These are phyloP conservation scores for Brachionus paranguensis DNA, from an alignment of 1,140 invertebrate species.

Conservation along the genomic window DNA sequence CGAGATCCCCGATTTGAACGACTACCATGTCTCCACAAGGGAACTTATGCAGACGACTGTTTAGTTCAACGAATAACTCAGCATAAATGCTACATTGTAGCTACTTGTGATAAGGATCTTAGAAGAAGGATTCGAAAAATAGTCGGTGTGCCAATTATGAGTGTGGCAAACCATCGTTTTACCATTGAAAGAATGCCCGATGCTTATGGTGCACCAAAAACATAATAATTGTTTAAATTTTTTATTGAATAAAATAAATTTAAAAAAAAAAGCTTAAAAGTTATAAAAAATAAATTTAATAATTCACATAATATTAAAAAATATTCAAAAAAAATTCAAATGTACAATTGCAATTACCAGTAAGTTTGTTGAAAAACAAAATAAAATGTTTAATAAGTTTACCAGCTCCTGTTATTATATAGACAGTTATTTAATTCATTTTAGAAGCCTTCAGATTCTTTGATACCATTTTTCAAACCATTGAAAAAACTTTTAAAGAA, in stretches of 20 bases:
- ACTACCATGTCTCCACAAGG: conserved; percentile 88
- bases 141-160: conserved; percentile 96
- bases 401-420: no score
- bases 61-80: conserved; percentile 87
- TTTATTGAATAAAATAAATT: conserved; percentile 19
- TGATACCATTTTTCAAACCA: no score
- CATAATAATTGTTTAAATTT: conserved; percentile 41
- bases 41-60: conserved; percentile 98
- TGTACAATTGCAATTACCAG: no score
- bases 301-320: no score
- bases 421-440: no score
- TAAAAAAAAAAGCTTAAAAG: background rate
- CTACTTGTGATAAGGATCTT: conserved; percentile 95
- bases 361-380: no score
- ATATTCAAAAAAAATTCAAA: no score
- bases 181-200: conserved; percentile 97
- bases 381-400: no score
- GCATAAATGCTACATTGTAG: conserved; percentile 99
- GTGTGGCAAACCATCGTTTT: conserved; percentile 59
- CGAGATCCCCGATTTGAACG: conserved; percentile 90
- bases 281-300: no score
- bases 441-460: no score
- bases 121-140: conserved; percentile 93
- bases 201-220: conserved; percentile 80
- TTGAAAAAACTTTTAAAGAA: no score